Conservation (phyloP, 2,797 vertebrate genomes). For the Tadarida brasiliensis region DNA sequence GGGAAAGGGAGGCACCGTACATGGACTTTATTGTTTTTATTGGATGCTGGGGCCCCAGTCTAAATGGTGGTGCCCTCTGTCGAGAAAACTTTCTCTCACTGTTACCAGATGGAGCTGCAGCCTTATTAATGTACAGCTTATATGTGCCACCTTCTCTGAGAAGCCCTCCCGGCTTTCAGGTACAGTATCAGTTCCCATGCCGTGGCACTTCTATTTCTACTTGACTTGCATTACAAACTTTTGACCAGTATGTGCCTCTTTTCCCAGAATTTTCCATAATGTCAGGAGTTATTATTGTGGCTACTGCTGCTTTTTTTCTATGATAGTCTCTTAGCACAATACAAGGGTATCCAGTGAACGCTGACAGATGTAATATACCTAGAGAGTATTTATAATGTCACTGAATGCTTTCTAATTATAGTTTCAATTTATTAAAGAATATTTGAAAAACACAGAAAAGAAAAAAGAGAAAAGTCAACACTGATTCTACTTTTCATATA, state of each 20-base stretch:
- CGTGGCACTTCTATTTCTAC: not conserved
- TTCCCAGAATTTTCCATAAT: not conserved
- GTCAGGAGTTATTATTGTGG: not conserved
- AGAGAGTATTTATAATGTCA: not conserved
- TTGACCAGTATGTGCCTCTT: not conserved
- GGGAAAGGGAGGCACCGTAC: not conserved
- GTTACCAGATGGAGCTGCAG: not conserved
- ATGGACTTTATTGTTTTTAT: not conserved
- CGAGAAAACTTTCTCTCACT: not conserved
- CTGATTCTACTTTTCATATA: not conserved
- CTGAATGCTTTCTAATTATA: not conserved
- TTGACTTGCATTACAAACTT: not conserved
- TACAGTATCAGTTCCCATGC: not conserved
- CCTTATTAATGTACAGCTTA: not conserved
- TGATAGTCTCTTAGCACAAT: not conserved
- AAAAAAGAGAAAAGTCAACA: not conserved
- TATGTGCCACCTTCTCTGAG: not conserved
- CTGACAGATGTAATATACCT: not conserved
- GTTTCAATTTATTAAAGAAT: not conserved
- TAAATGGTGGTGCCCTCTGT: not conserved
- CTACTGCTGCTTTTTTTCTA: not conserved
- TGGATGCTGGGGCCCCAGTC: no score
- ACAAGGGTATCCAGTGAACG: not conserved
- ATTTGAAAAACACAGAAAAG: not conserved
- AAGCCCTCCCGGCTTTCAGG: not conserved